Evolutionary conservation across 2,113 vertebrate genomes (phyloP).

Genomic region (Pitta sordida): DNA sequence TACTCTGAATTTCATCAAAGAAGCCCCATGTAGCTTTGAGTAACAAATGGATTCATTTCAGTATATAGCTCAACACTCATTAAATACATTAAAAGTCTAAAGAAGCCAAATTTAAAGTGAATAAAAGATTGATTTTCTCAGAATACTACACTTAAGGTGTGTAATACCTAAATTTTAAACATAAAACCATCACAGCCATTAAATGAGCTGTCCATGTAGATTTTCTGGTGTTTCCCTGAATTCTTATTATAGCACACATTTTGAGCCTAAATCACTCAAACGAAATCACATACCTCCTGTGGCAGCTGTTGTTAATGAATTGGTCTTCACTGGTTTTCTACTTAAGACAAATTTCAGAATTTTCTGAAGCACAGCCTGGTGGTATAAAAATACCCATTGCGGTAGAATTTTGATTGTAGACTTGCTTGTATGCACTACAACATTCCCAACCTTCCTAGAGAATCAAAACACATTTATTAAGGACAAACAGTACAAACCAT

Average conservation of each 20-base stretch:
- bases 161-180: not conserved
- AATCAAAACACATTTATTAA: conserved; percentile 35
- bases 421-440: not conserved
- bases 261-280: conserved; percentile 26
- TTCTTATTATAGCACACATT: conserved; percentile 16
- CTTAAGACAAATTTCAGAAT: not conserved
- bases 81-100: not conserved
- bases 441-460: not conserved
- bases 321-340: not conserved
- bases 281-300: not conserved
- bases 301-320: conserved; percentile 16
- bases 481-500: not conserved
- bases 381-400: not conserved
- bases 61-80: not conserved
- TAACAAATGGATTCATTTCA: not conserved
- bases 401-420: not conserved
- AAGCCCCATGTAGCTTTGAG: not conserved
- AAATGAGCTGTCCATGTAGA: not conserved
- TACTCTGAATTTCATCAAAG: not conserved
- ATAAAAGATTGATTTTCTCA: not conserved
- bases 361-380: not conserved
- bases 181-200: not conserved
- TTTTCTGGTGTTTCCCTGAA: not conserved
- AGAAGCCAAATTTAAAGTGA: not conserved
- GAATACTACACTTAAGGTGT: not conserved